phyloP scores from a whole-genome alignment of 2,113 vertebrate species.

The Progne subis region DNA sequence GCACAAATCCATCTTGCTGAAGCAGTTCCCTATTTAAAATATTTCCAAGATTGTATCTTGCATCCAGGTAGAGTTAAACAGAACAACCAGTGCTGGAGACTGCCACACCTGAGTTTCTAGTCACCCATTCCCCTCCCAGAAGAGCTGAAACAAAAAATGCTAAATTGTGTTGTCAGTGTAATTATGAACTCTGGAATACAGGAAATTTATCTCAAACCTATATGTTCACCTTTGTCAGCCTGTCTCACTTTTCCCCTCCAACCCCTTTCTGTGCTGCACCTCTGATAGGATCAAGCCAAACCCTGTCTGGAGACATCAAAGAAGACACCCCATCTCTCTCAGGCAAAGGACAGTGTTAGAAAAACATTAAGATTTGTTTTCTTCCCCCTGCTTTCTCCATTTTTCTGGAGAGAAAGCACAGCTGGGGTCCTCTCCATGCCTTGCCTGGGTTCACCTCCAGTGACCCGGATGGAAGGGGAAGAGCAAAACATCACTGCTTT shows the following conservation, averaged over 20 bases:
- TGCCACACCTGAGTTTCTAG: slow-evolving; percentile 45
- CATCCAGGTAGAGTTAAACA: background rate
- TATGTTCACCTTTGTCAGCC: background rate
- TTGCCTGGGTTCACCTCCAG: background rate
- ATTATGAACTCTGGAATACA: background rate
- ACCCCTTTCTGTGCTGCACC: background rate
- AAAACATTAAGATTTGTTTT: background rate
- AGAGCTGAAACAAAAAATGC: background rate
- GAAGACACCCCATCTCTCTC: background rate
- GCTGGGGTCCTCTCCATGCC: background rate
- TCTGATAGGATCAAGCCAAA: background rate
- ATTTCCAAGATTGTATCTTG: slow-evolving; percentile 50
- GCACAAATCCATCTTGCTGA: slow-evolving; percentile 41
- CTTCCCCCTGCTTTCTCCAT: background rate
- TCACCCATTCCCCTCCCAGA: background rate
- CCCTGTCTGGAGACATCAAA: slow-evolving; percentile 44
- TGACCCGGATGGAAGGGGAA: fast-evolving
- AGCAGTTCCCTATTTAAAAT: slow-evolving; percentile 57
- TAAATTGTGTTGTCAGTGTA: background rate
- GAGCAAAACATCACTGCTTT: background rate
- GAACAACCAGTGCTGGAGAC: background rate
- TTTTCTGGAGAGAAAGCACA: background rate
- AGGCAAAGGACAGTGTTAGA: background rate
- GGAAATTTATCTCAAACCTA: background rate
- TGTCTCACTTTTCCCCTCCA: background rate